Evolutionary conservation across 1,140 invertebrate species (phyloP), one percentile per base, ranked within the genome.

Genomic region (Sesamia nonagrioides): DNA sequence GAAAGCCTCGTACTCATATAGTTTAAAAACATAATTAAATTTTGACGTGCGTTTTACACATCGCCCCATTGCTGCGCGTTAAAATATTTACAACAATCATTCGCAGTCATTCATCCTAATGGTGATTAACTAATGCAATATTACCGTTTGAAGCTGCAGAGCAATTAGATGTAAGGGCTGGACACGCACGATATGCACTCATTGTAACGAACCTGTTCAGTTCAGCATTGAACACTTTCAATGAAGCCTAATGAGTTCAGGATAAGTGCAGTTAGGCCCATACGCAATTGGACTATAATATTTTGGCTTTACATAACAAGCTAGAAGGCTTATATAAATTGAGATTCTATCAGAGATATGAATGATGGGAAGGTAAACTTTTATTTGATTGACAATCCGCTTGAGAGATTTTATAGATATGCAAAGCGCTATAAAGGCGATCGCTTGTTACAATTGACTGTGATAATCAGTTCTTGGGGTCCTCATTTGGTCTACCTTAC

Each of bases 141-240:
- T 18, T 66, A 37, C 27, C 33, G 33, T 63, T 66, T 17, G 17
- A 42, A 6, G 17, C 61, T 42, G 37, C 11, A 37, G 61, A 42
- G 61, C 61, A 66, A 66, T 66, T 66, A 66, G 37, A 66, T 66
- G 37, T 66, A 66, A 66, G 37, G 61, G 37, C 18, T n/a, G 61
- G 61, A 63, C 60, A 63, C 61, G 15, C 15, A 9, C 37, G 56
- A 11, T 7, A 27, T 7, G 17, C 61, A 42, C 61, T 66, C 61
- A 17, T 66, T 66, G 61, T 66, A 18, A 66, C 61, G 61, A 66
- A 66, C 61, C 61, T 66, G 61, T 66, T 42, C 37, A 18, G 17
- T 58, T 21, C 52, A 45, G 42, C 42, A 45, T 45, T 60, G 27
- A 15, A 35, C 27, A 35, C 56, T 60, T 50, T 50, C 45, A 50